Evolutionary conservation across 2,888 invertebrate species (phyloP).

Genomic region (Ditula angustiorana): DNA sequence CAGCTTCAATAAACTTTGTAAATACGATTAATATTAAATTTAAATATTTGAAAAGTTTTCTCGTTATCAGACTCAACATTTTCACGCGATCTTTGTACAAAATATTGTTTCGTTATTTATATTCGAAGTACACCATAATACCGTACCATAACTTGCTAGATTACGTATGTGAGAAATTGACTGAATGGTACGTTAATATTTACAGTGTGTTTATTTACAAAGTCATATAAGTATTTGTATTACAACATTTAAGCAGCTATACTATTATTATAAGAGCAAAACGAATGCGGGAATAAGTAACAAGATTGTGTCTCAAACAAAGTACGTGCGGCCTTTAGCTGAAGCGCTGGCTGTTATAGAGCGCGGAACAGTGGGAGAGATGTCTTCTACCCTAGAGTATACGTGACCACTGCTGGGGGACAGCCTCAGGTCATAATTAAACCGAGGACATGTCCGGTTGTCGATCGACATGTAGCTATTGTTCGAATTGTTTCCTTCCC

Average conservation of each 20-base stretch:
- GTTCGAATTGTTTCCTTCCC: constrained; percentile 87
- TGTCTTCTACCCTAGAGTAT: constrained; percentile 82
- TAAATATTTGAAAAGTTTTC: constrained; percentile 67
- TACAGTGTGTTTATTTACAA: constrained; percentile 56
- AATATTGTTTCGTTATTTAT: constrained; percentile 68
- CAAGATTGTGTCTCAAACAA: constrained; percentile 64
- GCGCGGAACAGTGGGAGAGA: constrained; percentile 76
- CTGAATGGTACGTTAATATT: constrained; percentile 63
- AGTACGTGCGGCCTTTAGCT: constrained; percentile 79
- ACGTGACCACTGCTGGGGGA: constrained; percentile 83
- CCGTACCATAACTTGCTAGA: constrained; percentile 55
- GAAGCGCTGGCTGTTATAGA: constrained; percentile 67
- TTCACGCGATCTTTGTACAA: constrained; percentile 76
- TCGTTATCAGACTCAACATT: constrained; percentile 77
- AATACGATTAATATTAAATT: constrained; percentile 53
- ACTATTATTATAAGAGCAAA: constrained; percentile 11
- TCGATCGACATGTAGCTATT: constrained; percentile 90
- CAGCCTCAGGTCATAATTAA: constrained; percentile 84
- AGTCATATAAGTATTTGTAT: constrained; percentile 44
- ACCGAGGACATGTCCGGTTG: constrained; percentile 81
- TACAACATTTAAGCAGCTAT: constrained; percentile 33
- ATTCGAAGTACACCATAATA: constrained; percentile 51
- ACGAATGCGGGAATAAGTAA: constrained; percentile 27
- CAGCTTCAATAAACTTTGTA: constrained; percentile 62
- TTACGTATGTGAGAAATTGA: constrained; percentile 81